Percentiles rank a stretch among this genome's conserved stretches.
phyloP scores from a whole-genome alignment of 2,888 invertebrate species.

The Candidula unifasciata region DNA sequence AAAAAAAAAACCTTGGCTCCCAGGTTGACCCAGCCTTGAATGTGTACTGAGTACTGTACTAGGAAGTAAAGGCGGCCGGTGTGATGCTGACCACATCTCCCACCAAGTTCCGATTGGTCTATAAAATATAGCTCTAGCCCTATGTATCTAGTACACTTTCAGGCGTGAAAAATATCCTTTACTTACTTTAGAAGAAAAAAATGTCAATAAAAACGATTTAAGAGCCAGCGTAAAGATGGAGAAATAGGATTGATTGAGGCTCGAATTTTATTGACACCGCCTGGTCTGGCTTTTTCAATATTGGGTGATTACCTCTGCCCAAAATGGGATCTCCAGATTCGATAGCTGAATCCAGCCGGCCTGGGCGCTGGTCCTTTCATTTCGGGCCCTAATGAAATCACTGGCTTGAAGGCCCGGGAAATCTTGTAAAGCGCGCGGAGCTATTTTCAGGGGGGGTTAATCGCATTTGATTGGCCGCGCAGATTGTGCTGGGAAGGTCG shows the following conservation, averaged over 20 bases:
- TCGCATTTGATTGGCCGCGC: conserved; percentile 35
- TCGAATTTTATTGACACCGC: conserved; percentile 21
- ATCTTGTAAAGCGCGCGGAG: conserved; percentile 21
- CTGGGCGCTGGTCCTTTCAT: conserved; percentile 1
- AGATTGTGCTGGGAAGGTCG: conserved; percentile 18
- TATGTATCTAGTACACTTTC: no score
- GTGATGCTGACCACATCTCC: no score
- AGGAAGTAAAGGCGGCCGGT: no score
- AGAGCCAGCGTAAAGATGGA: neutral
- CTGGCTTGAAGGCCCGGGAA: neutral
- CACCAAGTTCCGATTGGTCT: no score
- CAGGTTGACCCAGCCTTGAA: no score
- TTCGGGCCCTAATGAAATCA: conserved; percentile 35
- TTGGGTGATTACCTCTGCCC: conserved; percentile 23
- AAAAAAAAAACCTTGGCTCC: no score
- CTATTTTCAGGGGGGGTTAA: conserved; percentile 34
- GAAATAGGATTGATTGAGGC: neutral
- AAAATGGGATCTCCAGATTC: neutral
- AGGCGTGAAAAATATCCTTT: no score
- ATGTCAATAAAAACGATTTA: neutral
- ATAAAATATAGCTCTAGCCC: no score
- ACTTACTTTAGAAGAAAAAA: no score
- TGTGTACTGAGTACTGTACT: no score
- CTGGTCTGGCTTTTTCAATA: conserved; percentile 28
- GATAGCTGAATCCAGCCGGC: conserved; percentile 9